Percentiles rank a stretch among this genome's conserved stretches.
phyloP scores from a whole-genome alignment of 2,888 invertebrate species.

The Teleiodes luculella region DNA sequence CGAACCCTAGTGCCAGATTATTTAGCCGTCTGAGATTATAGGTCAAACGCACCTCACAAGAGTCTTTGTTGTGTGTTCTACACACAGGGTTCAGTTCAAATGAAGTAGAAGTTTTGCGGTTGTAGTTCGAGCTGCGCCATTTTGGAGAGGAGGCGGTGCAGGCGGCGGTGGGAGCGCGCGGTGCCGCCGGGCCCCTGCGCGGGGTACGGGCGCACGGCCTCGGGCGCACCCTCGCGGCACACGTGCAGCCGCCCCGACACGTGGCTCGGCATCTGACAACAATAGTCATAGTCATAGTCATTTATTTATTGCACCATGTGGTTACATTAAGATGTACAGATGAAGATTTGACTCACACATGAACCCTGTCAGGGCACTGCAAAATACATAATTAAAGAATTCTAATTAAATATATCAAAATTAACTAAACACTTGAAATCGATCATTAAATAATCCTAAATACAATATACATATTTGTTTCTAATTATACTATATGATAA shows the following conservation, averaged over 20 bases:
- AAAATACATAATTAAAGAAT: too few relatives aligned
- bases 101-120: slow-evolving; percentile 66
- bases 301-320: too few relatives aligned
- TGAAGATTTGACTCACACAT: too few relatives aligned
- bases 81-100: slow-evolving; percentile 33
- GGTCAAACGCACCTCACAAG: background rate
- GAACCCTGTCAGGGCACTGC: too few relatives aligned
- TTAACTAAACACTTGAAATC: too few relatives aligned
- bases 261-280: slow-evolving; percentile 89
- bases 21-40: too few relatives aligned
- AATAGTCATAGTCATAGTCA: background rate
- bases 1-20: too few relatives aligned
- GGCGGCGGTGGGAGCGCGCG: slow-evolving; percentile 83
- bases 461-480: too few relatives aligned
- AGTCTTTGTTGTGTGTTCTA: background rate
- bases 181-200: slow-evolving; percentile 28
- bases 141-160: slow-evolving; percentile 96
- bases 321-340: too few relatives aligned
- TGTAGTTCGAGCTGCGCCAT: slow-evolving; percentile 95
- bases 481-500: too few relatives aligned
- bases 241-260: slow-evolving; percentile 91
- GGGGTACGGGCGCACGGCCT: slow-evolving; percentile 64
- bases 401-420: too few relatives aligned
- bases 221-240: slow-evolving; percentile 88
- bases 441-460: too few relatives aligned